Conservation (phyloP, 2,113 vertebrate genomes). For the Mionectes macconnelli region DNA sequence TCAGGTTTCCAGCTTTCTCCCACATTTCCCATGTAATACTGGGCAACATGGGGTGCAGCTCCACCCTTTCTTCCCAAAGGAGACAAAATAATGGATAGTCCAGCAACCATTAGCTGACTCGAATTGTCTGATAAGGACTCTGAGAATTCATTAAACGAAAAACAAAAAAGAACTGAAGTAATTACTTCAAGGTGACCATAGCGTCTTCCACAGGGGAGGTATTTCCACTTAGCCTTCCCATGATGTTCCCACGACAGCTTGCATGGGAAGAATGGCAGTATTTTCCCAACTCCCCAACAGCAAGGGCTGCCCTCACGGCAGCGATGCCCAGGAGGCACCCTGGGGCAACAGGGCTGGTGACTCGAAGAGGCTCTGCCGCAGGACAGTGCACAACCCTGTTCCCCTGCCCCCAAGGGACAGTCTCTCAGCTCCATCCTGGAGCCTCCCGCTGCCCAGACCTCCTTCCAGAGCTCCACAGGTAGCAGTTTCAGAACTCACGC, state of each 20-base stretch:
- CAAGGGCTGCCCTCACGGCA: not conserved
- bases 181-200: not conserved
- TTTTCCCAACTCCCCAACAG: not conserved
- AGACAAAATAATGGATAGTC: not conserved
- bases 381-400: rapidly evolving
- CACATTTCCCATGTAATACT: not conserved
- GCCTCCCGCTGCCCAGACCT: rapidly evolving
- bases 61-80: not conserved
- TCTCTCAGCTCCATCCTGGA: rapidly evolving
- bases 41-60: not conserved
- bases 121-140: not conserved
- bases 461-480: not conserved
- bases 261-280: rapidly evolving
- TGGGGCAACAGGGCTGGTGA: rapidly evolving
- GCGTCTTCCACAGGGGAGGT: not conserved
- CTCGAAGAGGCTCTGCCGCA: rapidly evolving
- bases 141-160: not conserved
- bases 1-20: not conserved
- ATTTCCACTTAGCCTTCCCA: not conserved
- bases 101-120: not conserved
- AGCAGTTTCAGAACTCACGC: rapidly evolving
- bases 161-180: not conserved
- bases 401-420: rapidly evolving
- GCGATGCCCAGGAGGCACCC: not conserved
- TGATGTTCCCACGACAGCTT: not conserved